Conservation (phyloP, 2,113 vertebrate genomes). For the Brachyistius frenatus region DNA sequence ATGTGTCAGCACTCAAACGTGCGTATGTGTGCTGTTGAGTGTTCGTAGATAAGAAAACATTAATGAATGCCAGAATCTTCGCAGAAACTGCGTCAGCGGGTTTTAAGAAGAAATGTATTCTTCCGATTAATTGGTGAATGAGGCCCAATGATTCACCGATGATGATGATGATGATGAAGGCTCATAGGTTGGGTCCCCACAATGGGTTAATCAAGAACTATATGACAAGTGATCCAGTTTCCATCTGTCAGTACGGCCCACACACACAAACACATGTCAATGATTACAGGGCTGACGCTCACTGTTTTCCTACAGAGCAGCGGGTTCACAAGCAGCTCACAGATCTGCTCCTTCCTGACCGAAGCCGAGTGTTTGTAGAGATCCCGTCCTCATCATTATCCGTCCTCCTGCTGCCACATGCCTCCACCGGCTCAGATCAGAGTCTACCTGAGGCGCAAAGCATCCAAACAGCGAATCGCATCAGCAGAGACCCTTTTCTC, state of each 20-base stretch:
- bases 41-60: no score
- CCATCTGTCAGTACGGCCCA: constrained; percentile 57
- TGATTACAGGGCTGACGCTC: background rate
- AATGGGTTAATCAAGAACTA: constrained; percentile 55
- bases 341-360: constrained; percentile 19
- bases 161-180: constrained; percentile 21
- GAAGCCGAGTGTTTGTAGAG: background rate
- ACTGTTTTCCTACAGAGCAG: constrained; percentile 17
- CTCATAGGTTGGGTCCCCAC: constrained; percentile 33
- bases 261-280: constrained; percentile 25
- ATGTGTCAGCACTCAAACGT: no score
- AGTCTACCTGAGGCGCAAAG: background rate
- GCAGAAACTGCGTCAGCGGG: no score
- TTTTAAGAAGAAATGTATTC: no score
- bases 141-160: background rate
- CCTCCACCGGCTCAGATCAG: constrained; percentile 24
- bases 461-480: constrained; percentile 14
- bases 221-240: constrained; percentile 56
- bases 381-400: constrained; percentile 10
- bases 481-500: constrained; percentile 12
- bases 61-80: no score
- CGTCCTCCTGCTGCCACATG: background rate
- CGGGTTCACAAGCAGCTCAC: constrained; percentile 29
- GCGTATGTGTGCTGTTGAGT: no score
- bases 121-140: no score